Evolutionary conservation across 2,797 vertebrate genomes (phyloP).

Genomic region (Potorous gilbertii): DNA sequence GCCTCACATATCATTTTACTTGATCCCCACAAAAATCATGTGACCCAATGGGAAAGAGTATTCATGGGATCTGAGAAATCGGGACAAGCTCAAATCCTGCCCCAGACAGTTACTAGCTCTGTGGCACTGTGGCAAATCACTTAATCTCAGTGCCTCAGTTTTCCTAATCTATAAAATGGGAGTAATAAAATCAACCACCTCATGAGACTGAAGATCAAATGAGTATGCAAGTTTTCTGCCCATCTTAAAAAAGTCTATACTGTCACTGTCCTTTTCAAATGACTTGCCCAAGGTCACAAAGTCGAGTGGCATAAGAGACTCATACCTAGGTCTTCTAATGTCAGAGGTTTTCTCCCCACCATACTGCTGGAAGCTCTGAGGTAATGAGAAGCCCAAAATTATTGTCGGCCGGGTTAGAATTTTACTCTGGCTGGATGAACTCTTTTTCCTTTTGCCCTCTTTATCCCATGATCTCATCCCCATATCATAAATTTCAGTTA

Average conservation of each 20-base stretch:
- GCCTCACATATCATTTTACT: background rate
- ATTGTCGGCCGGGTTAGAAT: background rate
- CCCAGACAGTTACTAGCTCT: background rate
- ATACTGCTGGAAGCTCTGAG: background rate
- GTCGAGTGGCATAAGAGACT: background rate
- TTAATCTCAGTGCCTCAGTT: background rate
- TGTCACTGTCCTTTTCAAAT: background rate
- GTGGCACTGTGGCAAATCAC: background rate
- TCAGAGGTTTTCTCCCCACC: background rate
- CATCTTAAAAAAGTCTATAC: background rate
- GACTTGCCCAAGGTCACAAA: background rate
- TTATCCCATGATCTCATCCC: background rate
- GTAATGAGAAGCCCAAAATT: background rate
- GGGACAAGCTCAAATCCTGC: background rate
- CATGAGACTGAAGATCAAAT: background rate
- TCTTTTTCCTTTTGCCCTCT: background rate
- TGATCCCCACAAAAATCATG: background rate
- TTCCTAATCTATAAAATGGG: background rate
- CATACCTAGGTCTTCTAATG: background rate
- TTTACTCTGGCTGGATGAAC: background rate
- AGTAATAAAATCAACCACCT: background rate
- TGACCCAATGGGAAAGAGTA: background rate
- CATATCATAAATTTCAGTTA: background rate
- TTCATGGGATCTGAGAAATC: background rate
- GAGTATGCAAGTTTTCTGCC: background rate